Evolutionary conservation across 2,113 vertebrate species (phyloP).

Genomic region (Notothenia rossii): DNA sequence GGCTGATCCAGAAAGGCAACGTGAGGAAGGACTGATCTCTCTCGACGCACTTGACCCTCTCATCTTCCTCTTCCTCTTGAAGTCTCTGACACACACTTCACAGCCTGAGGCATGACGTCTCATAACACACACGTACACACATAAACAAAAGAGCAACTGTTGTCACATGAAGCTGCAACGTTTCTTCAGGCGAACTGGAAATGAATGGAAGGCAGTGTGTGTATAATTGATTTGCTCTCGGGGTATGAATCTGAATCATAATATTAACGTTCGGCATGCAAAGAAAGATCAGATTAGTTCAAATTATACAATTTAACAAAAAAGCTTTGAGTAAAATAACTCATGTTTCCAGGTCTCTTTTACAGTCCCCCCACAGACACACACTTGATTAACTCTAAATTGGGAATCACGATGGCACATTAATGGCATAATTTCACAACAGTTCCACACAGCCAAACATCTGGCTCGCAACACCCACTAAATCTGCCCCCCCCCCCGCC

Average conservation of each 20-base stretch:
- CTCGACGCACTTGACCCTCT: constrained; percentile 67
- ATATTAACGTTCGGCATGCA: background rate
- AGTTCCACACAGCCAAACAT: constrained; percentile 47
- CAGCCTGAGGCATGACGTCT: constrained; percentile 32
- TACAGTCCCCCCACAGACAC: background rate
- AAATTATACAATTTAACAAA: constrained; percentile 18
- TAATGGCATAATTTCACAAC: constrained; percentile 31
- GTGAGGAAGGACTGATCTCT: constrained; percentile 59
- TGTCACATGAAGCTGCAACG: constrained; percentile 53
- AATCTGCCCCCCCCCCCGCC: constrained; percentile 49
- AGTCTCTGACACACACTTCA: constrained; percentile 28
- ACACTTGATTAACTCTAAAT: constrained; percentile 51
- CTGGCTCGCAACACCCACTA: constrained; percentile 57
- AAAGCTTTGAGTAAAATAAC: background rate
- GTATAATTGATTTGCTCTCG: background rate
- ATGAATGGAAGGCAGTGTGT: constrained; percentile 32
- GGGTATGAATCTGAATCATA: constrained; percentile 8
- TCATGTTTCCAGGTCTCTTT: background rate
- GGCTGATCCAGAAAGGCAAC: constrained; percentile 61
- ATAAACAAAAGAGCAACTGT: constrained; percentile 33
- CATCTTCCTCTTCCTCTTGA: constrained; percentile 75
- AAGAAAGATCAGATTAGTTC: background rate
- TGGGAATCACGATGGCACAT: constrained; percentile 43
- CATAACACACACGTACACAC: constrained; percentile 42
- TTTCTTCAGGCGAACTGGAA: constrained; percentile 2